Evolutionary conservation across 2,797 vertebrate species (phyloP).

Genomic region (Toxotes lorentzi): DNA sequence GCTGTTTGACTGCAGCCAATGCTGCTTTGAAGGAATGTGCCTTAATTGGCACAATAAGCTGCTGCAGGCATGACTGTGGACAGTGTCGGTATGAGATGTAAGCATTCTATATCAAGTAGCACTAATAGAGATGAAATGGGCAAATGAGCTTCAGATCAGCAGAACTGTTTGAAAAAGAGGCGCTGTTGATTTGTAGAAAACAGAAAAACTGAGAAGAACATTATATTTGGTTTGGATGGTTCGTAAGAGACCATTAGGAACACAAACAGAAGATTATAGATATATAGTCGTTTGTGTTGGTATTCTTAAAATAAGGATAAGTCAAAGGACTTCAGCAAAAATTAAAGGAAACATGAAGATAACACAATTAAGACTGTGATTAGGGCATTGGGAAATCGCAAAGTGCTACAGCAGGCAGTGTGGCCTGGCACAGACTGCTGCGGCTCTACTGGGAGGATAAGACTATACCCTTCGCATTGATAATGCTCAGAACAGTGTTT

Average conservation of each 20-base stretch:
- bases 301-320: neutral
- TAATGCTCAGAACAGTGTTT: constrained; percentile 20
- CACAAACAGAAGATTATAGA: neutral
- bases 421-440: neutral
- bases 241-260: neutral
- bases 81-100: neutral
- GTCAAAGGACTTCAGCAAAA: neutral
- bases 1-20: neutral
- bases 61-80: neutral
- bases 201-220: neutral
- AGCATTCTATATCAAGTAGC: neutral
- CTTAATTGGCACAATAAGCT: neutral
- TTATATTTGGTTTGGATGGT: neutral
- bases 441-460: constrained; percentile 1
- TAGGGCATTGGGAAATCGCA: constrained; percentile 2
- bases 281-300: neutral
- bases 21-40: neutral
- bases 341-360: constrained; percentile 10
- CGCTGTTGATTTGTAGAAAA: constrained; percentile 3
- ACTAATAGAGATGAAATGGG: neutral
- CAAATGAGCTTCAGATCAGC: neutral
- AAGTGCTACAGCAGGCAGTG: neutral
- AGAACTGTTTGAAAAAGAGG: neutral
- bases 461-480: constrained; percentile 18
- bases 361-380: constrained; percentile 18